phyloP scores from a whole-genome alignment of 2,888 invertebrate genomes.

The Lasiommata megera region DNA sequence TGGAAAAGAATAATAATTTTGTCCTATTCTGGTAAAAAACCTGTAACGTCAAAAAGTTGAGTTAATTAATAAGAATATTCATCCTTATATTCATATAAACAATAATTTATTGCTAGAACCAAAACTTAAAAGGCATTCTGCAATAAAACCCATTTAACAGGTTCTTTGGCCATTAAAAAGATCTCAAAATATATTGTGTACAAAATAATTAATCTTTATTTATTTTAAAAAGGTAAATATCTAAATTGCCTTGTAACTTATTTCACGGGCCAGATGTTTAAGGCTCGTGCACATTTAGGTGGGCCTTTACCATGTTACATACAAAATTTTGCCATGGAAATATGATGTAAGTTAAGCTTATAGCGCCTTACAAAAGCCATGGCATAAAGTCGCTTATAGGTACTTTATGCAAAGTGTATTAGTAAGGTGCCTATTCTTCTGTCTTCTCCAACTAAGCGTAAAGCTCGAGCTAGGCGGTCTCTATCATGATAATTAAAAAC shows the following conservation, averaged over 20 bases:
- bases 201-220: conserved; percentile 15
- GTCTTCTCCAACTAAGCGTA: no score
- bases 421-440: no score
- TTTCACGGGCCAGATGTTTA: conserved; percentile 3
- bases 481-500: no score
- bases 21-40: no score
- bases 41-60: neutral
- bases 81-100: conserved; percentile 16
- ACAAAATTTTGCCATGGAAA: no score
- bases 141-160: conserved; percentile 18
- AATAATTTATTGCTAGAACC: conserved; percentile 22
- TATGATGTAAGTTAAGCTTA: no score
- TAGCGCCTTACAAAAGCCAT: no score
- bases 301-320: no score
- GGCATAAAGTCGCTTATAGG: no score
- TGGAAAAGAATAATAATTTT: no score
- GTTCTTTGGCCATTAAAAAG: conserved; percentile 18
- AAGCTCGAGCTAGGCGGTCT: no score
- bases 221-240: conserved; percentile 14
- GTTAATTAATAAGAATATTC: conserved; percentile 25
- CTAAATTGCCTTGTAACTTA: conserved; percentile 19
- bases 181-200: conserved; percentile 27
- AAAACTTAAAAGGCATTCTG: conserved; percentile 30
- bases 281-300: neutral
- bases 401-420: no score